Base-by-base conservation (phyloP, 2,888 invertebrate species). In the Cosmia trapezina region DNA sequence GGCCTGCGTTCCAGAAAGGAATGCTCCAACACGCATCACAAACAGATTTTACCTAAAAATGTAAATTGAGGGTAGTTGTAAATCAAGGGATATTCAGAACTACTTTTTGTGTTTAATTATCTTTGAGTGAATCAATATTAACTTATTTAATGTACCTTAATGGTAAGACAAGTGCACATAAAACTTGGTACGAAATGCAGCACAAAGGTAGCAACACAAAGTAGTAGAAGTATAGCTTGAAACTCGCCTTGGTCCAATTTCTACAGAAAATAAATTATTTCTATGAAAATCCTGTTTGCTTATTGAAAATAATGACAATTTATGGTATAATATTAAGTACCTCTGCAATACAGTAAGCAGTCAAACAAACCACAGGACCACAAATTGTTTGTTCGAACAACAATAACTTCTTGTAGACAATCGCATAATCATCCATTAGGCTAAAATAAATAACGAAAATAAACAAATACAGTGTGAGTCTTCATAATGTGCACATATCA, bases 1-100 rank as follows among this genome's bases (percentile, higher is more conserved):
- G 81, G n/a, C 88, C 88, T 0, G 91, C 91, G 28, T 92, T 90
- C 95, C 95, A 95, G 74, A 94, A 94, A 19, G 91, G 90, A 33
- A 87, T 89, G 54, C 89, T 80, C 90, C 90, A 93, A 79, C 94
- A 95, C 0, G 92, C 91, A 17, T 93, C 92, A 54, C 90, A 78
- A 14, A 95, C 82, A 19, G 92, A 91, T 47, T 75, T 87, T 4
- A 91, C 80, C 93, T 93, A 71, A 62, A 72, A 73, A 71, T n/a
- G 11, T 47, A 41, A 64, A 74, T 57, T 28, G 33, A 49, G 56
- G 14, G n/a, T 57, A 49, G 11, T 45, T 54, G 5, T 54, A 53
- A 53, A 41, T 37, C 11, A 43, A n/a, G 12, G 0, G 14, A 19
- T 37, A 19, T 22, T 53, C 8, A 9, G 5, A 19, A 2, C 19